Conservation (phyloP, 2,113 vertebrate species). For the Cercocebus atys region DNA sequence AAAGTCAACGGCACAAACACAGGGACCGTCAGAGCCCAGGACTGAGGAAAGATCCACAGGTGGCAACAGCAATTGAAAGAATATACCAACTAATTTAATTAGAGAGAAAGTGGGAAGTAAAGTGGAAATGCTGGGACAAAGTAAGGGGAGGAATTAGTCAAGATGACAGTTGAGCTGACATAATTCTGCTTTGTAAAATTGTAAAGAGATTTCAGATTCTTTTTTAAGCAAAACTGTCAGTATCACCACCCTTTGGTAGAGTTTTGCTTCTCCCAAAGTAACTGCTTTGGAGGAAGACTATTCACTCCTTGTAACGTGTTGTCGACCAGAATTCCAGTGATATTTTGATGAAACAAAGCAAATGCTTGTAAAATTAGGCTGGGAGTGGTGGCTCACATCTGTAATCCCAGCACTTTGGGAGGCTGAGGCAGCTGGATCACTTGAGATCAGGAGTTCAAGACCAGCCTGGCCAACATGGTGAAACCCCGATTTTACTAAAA, state of each 20-base stretch:
- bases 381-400: too few species aligned
- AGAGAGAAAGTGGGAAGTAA: neutral
- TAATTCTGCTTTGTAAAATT: neutral
- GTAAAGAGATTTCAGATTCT: neutral
- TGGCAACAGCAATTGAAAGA: neutral
- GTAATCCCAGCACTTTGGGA: too few species aligned
- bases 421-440: too few species aligned
- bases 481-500: too few species aligned
- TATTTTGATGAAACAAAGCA: constrained; percentile 2
- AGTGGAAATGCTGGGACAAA: neutral
- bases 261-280: neutral
- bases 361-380: neutral
- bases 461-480: too few species aligned
- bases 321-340: neutral
- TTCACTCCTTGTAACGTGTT: neutral
- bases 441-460: too few species aligned
- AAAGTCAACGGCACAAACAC: neutral
- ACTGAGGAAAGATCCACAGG: too few species aligned
- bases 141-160: neutral
- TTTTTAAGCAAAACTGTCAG: neutral
- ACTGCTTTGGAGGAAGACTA: neutral
- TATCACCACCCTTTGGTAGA: neutral
- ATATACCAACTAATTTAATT: neutral
- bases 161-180: neutral
- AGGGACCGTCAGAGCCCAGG: neutral